These are phyloP conservation scores for Axea sp. DNA, from an alignment of 2,888 invertebrate species.

Conservation along the genomic window DNA sequence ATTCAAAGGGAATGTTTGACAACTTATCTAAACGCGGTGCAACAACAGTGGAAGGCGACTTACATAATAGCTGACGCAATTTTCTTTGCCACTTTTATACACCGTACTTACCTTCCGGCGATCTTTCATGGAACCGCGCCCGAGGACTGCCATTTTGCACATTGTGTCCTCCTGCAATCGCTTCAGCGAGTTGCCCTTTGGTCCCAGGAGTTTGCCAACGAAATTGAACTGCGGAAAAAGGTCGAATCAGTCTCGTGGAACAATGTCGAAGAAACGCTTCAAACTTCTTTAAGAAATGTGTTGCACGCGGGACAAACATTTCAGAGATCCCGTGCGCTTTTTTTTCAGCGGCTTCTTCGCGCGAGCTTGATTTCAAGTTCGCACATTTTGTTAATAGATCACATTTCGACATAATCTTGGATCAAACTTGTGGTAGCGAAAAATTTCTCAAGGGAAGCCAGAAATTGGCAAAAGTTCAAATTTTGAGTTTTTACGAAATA, in stretches of 20 bases:
- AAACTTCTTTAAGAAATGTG: slow-evolving; percentile 36
- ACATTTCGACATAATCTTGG: too few relatives aligned
- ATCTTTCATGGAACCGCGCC: slow-evolving; percentile 96
- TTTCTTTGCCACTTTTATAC: slow-evolving; percentile 57
- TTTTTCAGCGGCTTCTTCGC: background rate
- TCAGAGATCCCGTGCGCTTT: too few relatives aligned
- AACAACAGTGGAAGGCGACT: slow-evolving; percentile 32
- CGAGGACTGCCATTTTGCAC: slow-evolving; percentile 97
- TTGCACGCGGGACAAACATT: slow-evolving; percentile 11
- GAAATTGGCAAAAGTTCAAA: too few relatives aligned
- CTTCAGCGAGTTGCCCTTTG: slow-evolving; percentile 95
- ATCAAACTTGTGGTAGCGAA: too few relatives aligned
- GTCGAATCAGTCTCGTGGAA: slow-evolving; percentile 49
- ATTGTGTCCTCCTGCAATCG: slow-evolving; percentile 95
- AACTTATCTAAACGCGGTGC: slow-evolving; percentile 47
- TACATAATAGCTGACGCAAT: slow-evolving; percentile 53
- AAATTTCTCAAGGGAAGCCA: too few relatives aligned
- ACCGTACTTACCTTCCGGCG: slow-evolving; percentile 86
- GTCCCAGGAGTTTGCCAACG: slow-evolving; percentile 95
- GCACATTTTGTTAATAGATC: too few relatives aligned
- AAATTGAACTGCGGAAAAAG: slow-evolving; percentile 90
- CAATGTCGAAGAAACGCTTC: slow-evolving; percentile 31
- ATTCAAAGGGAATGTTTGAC: slow-evolving; percentile 58
- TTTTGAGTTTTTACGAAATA: too few relatives aligned
- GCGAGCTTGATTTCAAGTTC: too few relatives aligned